Conservation (phyloP, 1,140 invertebrate species). For the Zophobas atratus region DNA sequence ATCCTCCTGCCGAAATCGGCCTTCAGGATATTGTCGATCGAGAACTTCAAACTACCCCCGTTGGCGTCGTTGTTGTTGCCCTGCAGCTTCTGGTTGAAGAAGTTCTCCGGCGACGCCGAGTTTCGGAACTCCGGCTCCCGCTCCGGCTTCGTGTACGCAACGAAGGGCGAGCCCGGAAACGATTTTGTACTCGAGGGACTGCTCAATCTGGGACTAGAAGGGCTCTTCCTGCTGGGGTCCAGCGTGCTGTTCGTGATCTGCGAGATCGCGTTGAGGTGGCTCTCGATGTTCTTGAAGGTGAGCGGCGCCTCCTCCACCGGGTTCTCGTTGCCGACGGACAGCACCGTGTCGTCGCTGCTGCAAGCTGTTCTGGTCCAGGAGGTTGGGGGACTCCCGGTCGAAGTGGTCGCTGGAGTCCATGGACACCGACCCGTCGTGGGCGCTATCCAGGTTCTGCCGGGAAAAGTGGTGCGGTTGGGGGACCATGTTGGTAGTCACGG, state of each 20-base stretch:
- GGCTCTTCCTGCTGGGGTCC: slow-evolving; percentile 52
- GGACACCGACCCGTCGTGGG: slow-evolving; percentile 62
- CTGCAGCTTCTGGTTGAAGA: slow-evolving; percentile 52
- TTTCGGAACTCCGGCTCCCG: slow-evolving; percentile 53
- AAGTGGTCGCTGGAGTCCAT: slow-evolving; percentile 66
- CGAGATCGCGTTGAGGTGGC: slow-evolving; percentile 73
- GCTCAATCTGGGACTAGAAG: slow-evolving; percentile 60
- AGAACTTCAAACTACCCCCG: slow-evolving; percentile 85
- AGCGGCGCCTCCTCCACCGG: slow-evolving; percentile 62
- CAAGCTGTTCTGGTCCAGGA: slow-evolving; percentile 71
- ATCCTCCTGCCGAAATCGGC: slow-evolving; percentile 88
- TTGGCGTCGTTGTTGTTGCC: slow-evolving; percentile 72
- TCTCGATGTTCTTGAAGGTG: slow-evolving; percentile 74
- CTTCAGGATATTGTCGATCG: slow-evolving; percentile 93
- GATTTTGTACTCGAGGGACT: slow-evolving; percentile 63
- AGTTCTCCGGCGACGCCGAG: slow-evolving; percentile 58
- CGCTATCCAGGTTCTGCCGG: slow-evolving; percentile 60
- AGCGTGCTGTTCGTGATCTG: slow-evolving; percentile 69
- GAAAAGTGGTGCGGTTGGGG: slow-evolving; percentile 58
- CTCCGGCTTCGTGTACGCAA: slow-evolving; percentile 4
- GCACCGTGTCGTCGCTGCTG: slow-evolving; percentile 77
- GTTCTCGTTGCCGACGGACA: slow-evolving; percentile 78
- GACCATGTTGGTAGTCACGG: slow-evolving; percentile 62
- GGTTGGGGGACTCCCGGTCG: slow-evolving; percentile 60
- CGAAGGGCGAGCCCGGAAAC: slow-evolving; percentile 44